Conservation (phyloP, 2,888 invertebrate species). For the Branchinecta sandiegonensis region DNA sequence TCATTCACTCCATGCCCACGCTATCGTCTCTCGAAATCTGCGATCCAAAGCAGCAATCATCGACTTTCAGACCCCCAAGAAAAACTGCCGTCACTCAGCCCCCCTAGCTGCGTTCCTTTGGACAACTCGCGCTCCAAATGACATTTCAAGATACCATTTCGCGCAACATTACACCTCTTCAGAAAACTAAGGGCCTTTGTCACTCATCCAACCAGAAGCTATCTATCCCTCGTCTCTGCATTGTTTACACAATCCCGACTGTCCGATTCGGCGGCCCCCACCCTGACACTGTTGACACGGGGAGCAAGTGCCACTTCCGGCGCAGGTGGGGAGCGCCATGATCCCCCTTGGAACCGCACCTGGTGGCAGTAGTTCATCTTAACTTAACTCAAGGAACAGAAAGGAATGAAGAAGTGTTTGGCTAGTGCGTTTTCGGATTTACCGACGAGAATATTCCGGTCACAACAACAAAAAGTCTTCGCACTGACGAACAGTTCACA, state of each 20-base stretch:
- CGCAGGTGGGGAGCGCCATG: slow-evolving; percentile 10
- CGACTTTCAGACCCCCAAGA: too few species aligned
- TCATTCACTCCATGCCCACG: too few species aligned
- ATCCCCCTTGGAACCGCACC: not conserved
- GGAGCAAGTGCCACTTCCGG: slow-evolving; percentile 16
- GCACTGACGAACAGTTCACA: too few species aligned
- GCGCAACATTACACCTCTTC: slow-evolving; percentile 16
- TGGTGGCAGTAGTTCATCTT: not conserved
- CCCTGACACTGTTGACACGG: slow-evolving; percentile 5
- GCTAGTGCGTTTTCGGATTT: too few species aligned
- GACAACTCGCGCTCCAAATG: not conserved
- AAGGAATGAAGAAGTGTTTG: too few species aligned
- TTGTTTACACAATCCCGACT: slow-evolving; percentile 8
- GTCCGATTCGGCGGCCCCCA: slow-evolving; percentile 5
- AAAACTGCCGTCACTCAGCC: too few species aligned
- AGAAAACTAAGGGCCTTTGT: not conserved
- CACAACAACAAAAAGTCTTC: too few species aligned
- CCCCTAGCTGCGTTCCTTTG: not conserved
- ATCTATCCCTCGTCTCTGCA: slow-evolving; percentile 9
- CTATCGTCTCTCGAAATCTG: too few species aligned
- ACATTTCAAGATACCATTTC: slow-evolving; percentile 7
- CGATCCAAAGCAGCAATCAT: too few species aligned
- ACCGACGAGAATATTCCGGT: too few species aligned
- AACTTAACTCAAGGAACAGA: too few species aligned
- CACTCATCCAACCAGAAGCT: slow-evolving; percentile 11